These are phyloP conservation scores for Xestia rhomboidea DNA, from an alignment of 2,888 invertebrate genomes.

Conservation along the genomic window DNA sequence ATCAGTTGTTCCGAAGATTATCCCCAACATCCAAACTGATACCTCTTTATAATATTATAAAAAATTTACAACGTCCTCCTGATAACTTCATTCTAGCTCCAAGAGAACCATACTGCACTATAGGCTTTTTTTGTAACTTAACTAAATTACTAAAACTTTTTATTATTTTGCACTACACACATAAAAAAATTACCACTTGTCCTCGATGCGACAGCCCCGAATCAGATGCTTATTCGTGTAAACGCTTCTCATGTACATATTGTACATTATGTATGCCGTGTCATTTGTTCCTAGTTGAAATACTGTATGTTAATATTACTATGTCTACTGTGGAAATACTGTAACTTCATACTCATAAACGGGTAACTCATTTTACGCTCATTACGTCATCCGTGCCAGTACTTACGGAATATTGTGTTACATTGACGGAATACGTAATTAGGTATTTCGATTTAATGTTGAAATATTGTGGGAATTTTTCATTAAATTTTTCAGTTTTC, in stretches of 20 bases:
- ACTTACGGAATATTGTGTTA: conserved; percentile 59
- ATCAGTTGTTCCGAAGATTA: neutral
- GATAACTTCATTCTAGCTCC: neutral
- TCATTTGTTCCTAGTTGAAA: conserved; percentile 6
- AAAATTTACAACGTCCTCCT: neutral
- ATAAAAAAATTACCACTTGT: neutral
- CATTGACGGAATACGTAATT: conserved; percentile 65
- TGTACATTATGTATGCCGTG: neutral
- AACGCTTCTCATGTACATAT: neutral
- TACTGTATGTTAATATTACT: neutral
- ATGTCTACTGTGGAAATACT: conserved; percentile 3
- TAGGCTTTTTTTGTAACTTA: neutral
- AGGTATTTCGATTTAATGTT: conserved; percentile 47
- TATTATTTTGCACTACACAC: neutral
- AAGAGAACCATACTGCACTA: neutral
- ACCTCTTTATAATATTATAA: neutral
- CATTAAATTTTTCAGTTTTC: neutral
- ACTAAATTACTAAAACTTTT: neutral
- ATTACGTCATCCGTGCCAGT: conserved; percentile 56
- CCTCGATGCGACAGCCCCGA: neutral
- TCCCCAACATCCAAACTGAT: neutral
- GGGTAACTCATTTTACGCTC: conserved; percentile 65
- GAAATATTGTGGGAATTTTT: conserved; percentile 21
- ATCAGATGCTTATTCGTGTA: neutral
- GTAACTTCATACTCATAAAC: conserved; percentile 60